Conservation (phyloP, 2,888 invertebrate genomes). For the Tachystola acroxantha region DNA sequence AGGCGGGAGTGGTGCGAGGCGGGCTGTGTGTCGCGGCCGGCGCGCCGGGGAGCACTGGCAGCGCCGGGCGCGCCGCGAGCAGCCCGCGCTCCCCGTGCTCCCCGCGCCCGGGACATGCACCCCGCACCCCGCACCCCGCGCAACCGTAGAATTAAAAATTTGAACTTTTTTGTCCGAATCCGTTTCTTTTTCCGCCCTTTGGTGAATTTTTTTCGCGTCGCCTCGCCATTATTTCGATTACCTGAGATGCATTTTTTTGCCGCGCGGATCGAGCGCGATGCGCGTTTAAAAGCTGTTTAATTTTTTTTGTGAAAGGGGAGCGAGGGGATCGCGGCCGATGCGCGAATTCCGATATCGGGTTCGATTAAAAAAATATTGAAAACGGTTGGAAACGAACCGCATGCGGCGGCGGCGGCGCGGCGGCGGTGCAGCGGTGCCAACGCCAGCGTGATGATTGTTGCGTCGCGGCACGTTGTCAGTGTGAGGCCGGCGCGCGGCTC, state of each 20-base stretch:
- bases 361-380: conserved; percentile 42
- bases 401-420: conserved; percentile 26
- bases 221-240: conserved; percentile 73
- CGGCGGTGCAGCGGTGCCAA: conserved; percentile 4
- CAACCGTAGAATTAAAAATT: conserved; percentile 65
- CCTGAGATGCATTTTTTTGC: conserved; percentile 70
- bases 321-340: conserved; percentile 66
- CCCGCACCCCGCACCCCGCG: conserved; percentile 28
- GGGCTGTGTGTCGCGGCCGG: conserved; percentile 55
- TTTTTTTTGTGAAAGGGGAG: conserved; percentile 69
- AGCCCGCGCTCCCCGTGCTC: conserved; percentile 11
- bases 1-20: conserved; percentile 26
- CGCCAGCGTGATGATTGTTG: conserved; percentile 4
- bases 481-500: conserved; percentile 9
- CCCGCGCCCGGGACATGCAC: conserved; percentile 12
- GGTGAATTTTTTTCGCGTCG: conserved; percentile 73
- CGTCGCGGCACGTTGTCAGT: conserved; percentile 25
- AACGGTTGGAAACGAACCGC: no score
- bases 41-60: conserved; percentile 28
- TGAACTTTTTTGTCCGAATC: conserved; percentile 70
- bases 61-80: conserved; percentile 9
- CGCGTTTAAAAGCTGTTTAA: conserved; percentile 76
- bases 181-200: conserved; percentile 75
- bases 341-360: conserved; percentile 73
- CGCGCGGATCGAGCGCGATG: conserved; percentile 55